A percentile compares a stretch with the other conserved stretches of the same genome.
Evolutionary conservation across 2,888 invertebrate genomes (phyloP).

Genomic region (Oxytorus armatus): DNA sequence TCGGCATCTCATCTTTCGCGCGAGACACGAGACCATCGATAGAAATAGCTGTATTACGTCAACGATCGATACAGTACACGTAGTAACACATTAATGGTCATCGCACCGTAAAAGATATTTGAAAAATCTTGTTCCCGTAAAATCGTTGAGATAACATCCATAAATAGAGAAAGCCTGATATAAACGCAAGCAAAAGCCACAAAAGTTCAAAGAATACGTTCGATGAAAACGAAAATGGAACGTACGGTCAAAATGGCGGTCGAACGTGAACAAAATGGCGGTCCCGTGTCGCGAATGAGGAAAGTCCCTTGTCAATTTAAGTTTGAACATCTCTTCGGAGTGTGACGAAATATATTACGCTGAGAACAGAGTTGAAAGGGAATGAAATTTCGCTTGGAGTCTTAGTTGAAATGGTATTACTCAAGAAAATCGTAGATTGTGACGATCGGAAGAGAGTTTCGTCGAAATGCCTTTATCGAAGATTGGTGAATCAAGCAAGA

Average conservation of each 20-base stretch:
- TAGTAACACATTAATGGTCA: not conserved
- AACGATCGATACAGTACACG: not conserved
- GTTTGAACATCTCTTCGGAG: not conserved
- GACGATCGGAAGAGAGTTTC: not conserved
- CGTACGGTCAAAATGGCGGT: not conserved
- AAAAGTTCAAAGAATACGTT: not conserved
- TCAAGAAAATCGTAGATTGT: not conserved
- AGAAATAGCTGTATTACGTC: constrained; percentile 13
- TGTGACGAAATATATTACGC: not conserved
- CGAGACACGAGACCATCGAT: not conserved
- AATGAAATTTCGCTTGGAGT: too few relatives aligned
- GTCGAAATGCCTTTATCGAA: not conserved
- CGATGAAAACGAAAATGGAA: not conserved
- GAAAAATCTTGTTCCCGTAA: not conserved
- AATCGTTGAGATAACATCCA: not conserved
- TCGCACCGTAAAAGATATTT: not conserved
- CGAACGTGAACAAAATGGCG: not conserved
- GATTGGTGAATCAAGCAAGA: not conserved
- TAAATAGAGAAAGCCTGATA: not conserved
- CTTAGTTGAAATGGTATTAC: too few relatives aligned
- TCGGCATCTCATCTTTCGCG: constrained; percentile 30
- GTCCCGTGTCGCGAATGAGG: not conserved
- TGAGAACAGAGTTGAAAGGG: not conserved
- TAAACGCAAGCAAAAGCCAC: not conserved
- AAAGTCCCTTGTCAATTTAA: not conserved